phyloP scores from a whole-genome alignment of 2,113 vertebrate genomes.

The Paracyprichromis sp. region DNA sequence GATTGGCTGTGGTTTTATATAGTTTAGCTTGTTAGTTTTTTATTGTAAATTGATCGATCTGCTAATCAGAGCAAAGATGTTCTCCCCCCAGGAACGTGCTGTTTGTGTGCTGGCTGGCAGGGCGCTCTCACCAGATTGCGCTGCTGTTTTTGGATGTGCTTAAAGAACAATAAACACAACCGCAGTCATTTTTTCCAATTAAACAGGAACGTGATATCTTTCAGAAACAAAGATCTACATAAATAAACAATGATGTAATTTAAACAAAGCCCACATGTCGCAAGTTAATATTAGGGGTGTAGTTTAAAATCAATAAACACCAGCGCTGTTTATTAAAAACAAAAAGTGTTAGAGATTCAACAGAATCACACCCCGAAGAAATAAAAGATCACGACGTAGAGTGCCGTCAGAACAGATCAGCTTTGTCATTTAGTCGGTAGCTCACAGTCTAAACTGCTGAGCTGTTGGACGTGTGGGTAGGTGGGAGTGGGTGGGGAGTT shows the following conservation, averaged over 20 bases:
- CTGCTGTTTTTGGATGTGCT: neutral
- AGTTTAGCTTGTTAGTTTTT: neutral
- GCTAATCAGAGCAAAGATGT: neutral
- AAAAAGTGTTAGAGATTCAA: neutral
- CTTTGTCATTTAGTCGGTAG: neutral
- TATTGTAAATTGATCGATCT: neutral
- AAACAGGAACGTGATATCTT: neutral
- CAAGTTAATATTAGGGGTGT: neutral
- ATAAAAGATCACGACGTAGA: neutral
- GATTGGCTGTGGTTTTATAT: neutral
- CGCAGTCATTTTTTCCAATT: neutral
- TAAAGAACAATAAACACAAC: neutral
- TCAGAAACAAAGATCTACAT: neutral
- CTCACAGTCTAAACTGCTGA: neutral
- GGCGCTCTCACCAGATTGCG: neutral
- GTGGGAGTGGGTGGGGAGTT: neutral
- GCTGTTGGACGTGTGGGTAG: neutral
- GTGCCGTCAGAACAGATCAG: neutral
- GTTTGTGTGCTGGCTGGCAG: constrained; percentile 25
- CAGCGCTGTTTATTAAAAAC: neutral
- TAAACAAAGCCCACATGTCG: neutral
- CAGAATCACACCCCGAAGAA: neutral
- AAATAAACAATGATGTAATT: neutral
- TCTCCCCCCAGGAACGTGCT: constrained; percentile 6
- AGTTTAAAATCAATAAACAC: neutral